Base-by-base conservation (phyloP, 2,888 invertebrate genomes). In the Drosophila emarginata region DNA sequence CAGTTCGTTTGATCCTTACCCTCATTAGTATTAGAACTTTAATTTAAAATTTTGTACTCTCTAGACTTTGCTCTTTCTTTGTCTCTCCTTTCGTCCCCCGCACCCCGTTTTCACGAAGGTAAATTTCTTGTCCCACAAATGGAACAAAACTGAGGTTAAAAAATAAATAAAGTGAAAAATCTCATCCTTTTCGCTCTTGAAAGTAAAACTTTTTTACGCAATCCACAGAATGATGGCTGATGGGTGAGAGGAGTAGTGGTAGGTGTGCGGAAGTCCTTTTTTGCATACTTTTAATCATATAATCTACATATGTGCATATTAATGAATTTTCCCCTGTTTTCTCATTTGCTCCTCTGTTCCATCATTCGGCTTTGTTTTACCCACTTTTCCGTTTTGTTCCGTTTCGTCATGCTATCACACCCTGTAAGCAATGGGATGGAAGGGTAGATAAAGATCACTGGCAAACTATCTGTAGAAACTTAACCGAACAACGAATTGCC, bases 261-360 rank as follows among this genome's bases (percentile, higher is more conserved):
- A 9, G 45, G n/a, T n/a, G 18, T 21, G 45, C 21, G 45, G 4
- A 45, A 21, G 45, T 45, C 45, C 18, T 45, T 45, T 45, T 45
- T 45, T 26, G 54, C 59, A 50, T 69, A 62, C 80, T 67, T 72
- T 80, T 78, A 78, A 84, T 82, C 81, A 77, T 64, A 74, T 87
- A 87, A 87, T 82, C 87, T 87, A 78, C 87, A 82, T 87, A 73
- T 78, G 87, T 73, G 84, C 78, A 83, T 81, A 86, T 83, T 86
- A 86, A 81, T 80, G 76, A 78, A 67, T 72, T 73, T 64, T 45
- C 7, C 2, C 23, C 3, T n/a, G n/a, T 15, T 36, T 39, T 14
- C 57, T 37, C 23, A 50, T 5, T 5, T 23, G 1, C 60, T 7
- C 57, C 11, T 32, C 39, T 4, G 52, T 9, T 50, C 3, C 60